Evolutionary conservation across 2,888 invertebrate genomes (phyloP).

Genomic region (Trilocha varians): DNA sequence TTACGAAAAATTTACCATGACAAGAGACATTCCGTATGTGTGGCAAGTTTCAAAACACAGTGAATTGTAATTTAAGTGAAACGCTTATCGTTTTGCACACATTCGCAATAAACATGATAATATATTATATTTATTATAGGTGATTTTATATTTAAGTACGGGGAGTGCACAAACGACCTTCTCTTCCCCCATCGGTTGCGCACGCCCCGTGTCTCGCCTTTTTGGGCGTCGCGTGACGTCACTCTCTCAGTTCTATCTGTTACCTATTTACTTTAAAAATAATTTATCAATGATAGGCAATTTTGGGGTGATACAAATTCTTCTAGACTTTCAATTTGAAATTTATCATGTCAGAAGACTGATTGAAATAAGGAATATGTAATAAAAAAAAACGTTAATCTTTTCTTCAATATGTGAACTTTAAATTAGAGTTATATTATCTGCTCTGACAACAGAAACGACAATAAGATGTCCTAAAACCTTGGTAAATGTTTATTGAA

Average conservation of each 20-base stretch:
- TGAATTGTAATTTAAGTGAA: conserved; percentile 64
- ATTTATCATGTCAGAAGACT: conserved; percentile 34
- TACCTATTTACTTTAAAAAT: conserved; percentile 7
- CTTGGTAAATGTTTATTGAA: conserved; percentile 13
- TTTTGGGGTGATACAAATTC: conserved; percentile 34
- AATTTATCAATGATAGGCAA: conserved; percentile 6
- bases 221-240: conserved; percentile 13
- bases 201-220: conserved; percentile 23
- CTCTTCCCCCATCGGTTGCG: conserved; percentile 36
- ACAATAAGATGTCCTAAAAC: conserved; percentile 18
- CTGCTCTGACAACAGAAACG: neutral
- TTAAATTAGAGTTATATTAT: neutral
- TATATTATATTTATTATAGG: conserved; percentile 55
- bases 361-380: conserved; percentile 37
- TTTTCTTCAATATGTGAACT: neutral
- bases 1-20: conserved; percentile 48
- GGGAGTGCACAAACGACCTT: conserved; percentile 38
- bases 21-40: conserved; percentile 51
- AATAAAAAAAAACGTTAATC: conserved; percentile 16
- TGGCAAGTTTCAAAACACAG: conserved; percentile 60
- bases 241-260: conserved; percentile 18
- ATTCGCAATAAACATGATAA: conserved; percentile 66
- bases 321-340: conserved; percentile 20
- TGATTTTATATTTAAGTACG: conserved; percentile 42
- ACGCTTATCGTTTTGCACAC: conserved; percentile 70